Evolutionary conservation across 2,113 vertebrate genomes (phyloP).

Genomic region (Apteryx mantelli): DNA sequence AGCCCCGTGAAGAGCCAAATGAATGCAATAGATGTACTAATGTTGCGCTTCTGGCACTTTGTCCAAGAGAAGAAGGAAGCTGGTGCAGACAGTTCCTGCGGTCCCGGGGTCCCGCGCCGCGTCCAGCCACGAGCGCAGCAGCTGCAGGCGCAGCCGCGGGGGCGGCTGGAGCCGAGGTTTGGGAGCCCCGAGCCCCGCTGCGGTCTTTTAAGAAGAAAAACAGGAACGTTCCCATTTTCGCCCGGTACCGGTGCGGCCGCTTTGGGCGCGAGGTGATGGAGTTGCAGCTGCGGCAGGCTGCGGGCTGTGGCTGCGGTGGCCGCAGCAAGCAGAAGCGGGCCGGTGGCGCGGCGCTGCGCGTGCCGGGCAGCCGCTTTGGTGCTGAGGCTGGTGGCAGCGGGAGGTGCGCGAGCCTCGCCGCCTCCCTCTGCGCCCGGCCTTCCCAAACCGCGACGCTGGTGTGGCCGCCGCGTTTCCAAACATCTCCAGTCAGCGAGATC

Average conservation of each 20-base stretch:
- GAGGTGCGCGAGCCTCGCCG: fast-evolving
- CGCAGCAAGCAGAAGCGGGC: too few species aligned
- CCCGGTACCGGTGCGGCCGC: fast-evolving
- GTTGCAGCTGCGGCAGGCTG: neutral
- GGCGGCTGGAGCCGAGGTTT: neutral
- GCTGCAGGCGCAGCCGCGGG: neutral
- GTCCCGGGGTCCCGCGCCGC: neutral
- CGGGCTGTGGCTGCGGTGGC: neutral
- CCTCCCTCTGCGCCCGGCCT: neutral
- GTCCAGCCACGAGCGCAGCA: slow-evolving; percentile 2
- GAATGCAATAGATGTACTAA: slow-evolving; percentile 48
- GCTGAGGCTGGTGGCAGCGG: neutral
- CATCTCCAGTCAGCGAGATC: neutral
- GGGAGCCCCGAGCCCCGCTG: neutral
- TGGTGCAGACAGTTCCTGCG: slow-evolving; percentile 42
- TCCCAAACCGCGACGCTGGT: neutral
- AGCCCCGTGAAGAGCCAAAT: slow-evolving; percentile 28
- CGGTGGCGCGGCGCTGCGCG: too few species aligned
- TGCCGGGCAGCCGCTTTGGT: too few species aligned
- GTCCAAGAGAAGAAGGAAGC: neutral
- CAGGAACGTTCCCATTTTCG: neutral
- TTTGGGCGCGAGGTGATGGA: neutral
- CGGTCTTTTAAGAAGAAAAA: neutral
- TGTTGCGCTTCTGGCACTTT: slow-evolving; percentile 52
- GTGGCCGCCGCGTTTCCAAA: neutral